phyloP scores from a whole-genome alignment of 2,113 vertebrate species.

The Desmodus rotundus region DNA sequence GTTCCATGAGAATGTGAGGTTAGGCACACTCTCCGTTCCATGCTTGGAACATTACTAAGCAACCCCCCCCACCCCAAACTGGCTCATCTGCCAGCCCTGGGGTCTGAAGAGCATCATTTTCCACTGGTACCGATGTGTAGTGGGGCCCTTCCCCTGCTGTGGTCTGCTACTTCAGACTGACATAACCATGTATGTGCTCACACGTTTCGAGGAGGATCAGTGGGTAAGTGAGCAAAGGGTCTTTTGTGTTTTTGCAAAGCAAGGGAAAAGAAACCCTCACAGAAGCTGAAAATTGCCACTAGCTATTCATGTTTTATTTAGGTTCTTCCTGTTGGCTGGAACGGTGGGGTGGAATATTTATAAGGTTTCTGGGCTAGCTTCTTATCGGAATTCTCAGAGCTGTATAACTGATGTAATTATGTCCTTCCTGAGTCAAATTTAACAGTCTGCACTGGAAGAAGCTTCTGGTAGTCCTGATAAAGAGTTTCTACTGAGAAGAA shows the following conservation, averaged over 20 bases:
- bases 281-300: neutral
- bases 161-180: neutral
- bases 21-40: neutral
- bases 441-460: neutral
- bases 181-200: neutral
- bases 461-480: neutral
- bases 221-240: neutral
- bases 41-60: neutral
- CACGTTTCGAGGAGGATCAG: neutral
- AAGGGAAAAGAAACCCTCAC: neutral
- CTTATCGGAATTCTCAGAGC: constrained; percentile 7
- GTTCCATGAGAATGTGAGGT: neutral
- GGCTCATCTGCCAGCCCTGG: neutral
- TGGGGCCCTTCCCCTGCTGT: neutral
- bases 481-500: neutral
- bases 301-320: neutral
- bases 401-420: constrained; percentile 9
- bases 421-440: neutral
- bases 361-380: neutral
- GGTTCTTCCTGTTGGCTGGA: neutral
- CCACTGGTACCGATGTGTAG: neutral
- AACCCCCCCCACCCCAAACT: neutral
- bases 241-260: neutral
- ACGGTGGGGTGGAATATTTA: neutral
- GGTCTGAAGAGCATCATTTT: neutral